A percentile compares a stretch with the other conserved stretches of the same genome.
These are phyloP conservation scores for Manis javanica DNA, from an alignment of 2,797 vertebrate species.

Conservation along the genomic window DNA sequence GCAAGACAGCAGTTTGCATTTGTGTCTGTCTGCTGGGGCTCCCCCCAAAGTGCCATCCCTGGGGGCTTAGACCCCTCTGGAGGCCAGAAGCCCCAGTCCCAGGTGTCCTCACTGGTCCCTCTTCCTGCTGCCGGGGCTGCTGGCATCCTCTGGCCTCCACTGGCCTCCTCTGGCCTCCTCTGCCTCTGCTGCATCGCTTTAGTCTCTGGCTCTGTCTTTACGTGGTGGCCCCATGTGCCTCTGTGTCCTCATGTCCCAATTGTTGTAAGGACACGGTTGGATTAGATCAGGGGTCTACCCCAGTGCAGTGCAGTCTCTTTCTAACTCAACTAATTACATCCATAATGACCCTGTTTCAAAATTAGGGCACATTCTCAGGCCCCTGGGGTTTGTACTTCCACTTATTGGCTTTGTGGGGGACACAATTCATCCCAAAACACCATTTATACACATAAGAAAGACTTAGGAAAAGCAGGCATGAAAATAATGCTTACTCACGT, in stretches of 20 bases:
- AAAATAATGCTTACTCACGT: no score
- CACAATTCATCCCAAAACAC: no score
- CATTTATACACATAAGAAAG: neutral
- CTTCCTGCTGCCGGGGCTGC: fast-evolving
- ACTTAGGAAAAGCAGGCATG: neutral
- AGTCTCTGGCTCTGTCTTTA: fast-evolving
- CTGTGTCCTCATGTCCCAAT: no score
- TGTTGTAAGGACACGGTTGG: neutral
- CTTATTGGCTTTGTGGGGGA: neutral
- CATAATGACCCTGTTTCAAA: neutral
- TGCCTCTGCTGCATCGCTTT: neutral
- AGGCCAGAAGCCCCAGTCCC: fast-evolving
- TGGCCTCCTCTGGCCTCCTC: no score
- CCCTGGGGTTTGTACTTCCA: neutral
- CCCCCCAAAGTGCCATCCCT: neutral
- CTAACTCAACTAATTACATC: neutral
- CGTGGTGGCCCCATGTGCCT: fast-evolving
- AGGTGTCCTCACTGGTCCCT: neutral
- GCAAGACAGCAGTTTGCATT: neutral
- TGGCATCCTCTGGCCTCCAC: no score
- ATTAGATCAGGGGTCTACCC: neutral
- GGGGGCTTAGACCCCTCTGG: neutral
- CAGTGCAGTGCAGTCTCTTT: neutral
- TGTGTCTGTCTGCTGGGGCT: fast-evolving
- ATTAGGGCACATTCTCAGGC: neutral